phyloP scores from a whole-genome alignment of 2,797 vertebrate species.

The Peromyscus nudipes region DNA sequence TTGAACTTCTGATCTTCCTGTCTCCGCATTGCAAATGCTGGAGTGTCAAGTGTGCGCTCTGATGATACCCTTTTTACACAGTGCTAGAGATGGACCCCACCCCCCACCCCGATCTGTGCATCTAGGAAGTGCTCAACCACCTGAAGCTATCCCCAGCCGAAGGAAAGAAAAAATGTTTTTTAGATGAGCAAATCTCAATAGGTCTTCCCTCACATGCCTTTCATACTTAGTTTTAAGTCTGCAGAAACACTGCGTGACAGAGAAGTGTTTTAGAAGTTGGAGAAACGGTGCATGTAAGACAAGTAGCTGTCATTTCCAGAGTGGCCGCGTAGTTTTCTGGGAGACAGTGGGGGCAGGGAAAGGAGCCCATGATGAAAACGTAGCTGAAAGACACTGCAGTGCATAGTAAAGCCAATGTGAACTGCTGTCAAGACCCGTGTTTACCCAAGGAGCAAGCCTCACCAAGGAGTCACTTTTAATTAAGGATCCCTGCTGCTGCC shows the following conservation, averaged over 20 bases:
- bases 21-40: neutral
- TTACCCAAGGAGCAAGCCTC: neutral
- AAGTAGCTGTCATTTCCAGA: accelerated
- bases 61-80: neutral
- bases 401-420: accelerated
- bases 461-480: neutral
- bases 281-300: neutral
- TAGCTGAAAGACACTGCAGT: neutral
- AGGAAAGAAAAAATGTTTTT: neutral
- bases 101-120: neutral
- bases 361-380: neutral
- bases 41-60: neutral
- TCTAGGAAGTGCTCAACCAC: neutral
- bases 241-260: neutral
- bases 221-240: neutral
- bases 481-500: accelerated
- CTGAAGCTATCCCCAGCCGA: neutral
- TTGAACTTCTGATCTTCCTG: neutral
- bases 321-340: neutral
- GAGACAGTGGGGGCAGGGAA: neutral
- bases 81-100: neutral
- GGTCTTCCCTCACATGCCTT: neutral
- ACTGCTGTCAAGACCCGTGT: neutral
- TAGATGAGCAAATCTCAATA: neutral
- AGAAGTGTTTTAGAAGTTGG: neutral